Percentiles rank a stretch among this genome's conserved stretches.
Evolutionary conservation across 2,113 vertebrate species (phyloP).

Genomic region (Pica pica): DNA sequence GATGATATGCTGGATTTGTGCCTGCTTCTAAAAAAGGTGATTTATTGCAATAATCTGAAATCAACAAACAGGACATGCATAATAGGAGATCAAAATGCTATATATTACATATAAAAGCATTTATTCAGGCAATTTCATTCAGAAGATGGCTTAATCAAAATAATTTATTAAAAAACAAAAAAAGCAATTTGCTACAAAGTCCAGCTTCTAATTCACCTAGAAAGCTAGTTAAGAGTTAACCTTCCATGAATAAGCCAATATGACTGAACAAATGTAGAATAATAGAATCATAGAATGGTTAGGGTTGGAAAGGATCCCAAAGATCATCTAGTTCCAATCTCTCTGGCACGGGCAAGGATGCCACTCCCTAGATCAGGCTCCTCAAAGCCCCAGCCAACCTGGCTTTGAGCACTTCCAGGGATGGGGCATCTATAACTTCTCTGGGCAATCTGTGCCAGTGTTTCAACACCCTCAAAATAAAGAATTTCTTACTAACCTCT

Average conservation of each 20-base stretch:
- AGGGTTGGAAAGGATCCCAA: neutral
- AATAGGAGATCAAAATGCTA: neutral
- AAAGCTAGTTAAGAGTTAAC: neutral
- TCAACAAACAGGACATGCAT: neutral
- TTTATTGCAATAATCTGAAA: conserved; percentile 6
- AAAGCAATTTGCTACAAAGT: neutral
- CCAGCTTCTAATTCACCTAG: neutral
- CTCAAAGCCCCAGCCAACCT: neutral
- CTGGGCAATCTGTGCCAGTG: neutral
- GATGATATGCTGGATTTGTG: neutral
- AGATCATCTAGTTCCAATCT: neutral
- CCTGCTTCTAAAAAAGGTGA: neutral
- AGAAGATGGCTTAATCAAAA: neutral
- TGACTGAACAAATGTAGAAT: neutral
- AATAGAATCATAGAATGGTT: neutral
- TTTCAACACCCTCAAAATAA: neutral
- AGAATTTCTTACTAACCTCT: neutral
- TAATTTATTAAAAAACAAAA: neutral
- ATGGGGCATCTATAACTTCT: neutral
- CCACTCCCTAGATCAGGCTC: neutral
- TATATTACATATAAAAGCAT: neutral
- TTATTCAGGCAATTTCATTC: neutral
- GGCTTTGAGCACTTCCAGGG: neutral
- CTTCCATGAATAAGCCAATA: neutral
- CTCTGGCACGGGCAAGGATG: neutral